Conservation (phyloP, 2,888 invertebrate genomes). For the Boloria selene region DNA sequence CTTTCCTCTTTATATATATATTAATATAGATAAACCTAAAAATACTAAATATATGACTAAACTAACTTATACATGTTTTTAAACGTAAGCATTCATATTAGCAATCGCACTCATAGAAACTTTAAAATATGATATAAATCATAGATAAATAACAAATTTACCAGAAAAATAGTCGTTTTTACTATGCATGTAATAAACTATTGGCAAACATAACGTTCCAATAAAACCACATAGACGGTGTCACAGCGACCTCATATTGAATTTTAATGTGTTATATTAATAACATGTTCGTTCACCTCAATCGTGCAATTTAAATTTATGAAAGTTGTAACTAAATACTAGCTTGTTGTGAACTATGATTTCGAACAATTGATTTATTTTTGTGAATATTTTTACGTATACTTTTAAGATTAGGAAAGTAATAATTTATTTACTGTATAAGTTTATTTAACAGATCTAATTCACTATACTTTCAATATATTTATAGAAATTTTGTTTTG, state of each 20-base stretch:
- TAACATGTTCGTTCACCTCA: constrained; percentile 35
- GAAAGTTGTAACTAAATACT: constrained; percentile 22
- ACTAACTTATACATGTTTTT: not conserved
- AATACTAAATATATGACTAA: no score
- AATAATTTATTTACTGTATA: no score
- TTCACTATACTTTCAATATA: no score
- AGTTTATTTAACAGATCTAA: no score
- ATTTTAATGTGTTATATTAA: constrained; percentile 28
- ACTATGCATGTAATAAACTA: constrained; percentile 8
- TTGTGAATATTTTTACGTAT: no score
- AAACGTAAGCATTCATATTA: not conserved
- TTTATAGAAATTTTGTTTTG: no score
- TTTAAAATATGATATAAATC: constrained; percentile 4
- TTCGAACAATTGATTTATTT: no score
- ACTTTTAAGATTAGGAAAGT: no score
- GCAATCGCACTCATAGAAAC: not conserved
- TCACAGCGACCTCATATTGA: constrained; percentile 16
- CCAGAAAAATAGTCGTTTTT: not conserved
- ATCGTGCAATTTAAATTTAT: constrained; percentile 22
- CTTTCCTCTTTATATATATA: no score
- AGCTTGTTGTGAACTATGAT: not conserved
- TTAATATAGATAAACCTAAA: no score
- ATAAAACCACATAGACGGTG: constrained; percentile 12
- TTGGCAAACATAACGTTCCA: constrained; percentile 11
- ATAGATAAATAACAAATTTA: not conserved